Conservation (phyloP, 2,797 vertebrate species). For the Ctenopoma multispine region DNA sequence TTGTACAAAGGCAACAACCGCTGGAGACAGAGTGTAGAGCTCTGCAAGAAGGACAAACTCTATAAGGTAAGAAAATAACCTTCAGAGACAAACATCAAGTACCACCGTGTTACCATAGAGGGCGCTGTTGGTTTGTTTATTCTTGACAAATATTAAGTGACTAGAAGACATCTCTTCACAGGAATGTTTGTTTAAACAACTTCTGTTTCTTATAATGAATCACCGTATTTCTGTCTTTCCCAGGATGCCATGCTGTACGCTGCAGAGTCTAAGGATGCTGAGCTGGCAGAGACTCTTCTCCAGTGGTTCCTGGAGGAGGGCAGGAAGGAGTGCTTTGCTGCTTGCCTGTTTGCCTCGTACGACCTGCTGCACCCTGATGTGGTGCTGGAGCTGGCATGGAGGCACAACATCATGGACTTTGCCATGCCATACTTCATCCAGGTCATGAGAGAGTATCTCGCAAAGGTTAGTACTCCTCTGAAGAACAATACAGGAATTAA, state of each 20-base stretch:
- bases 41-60: constrained; percentile 93
- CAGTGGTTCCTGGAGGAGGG: constrained; percentile 94
- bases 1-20: constrained; percentile 93
- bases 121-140: constrained; percentile 32
- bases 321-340: constrained; percentile 90
- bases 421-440: constrained; percentile 96
- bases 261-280: constrained; percentile 90
- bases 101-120: constrained; percentile 29
- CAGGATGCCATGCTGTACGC: constrained; percentile 94
- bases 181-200: neutral
- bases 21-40: constrained; percentile 94
- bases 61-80: constrained; percentile 82
- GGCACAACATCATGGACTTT: constrained; percentile 90
- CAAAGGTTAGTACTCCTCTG: constrained; percentile 84
- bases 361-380: constrained; percentile 91
- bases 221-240: neutral
- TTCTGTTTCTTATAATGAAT: neutral
- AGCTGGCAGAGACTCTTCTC: constrained; percentile 89
- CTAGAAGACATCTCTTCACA: neutral
- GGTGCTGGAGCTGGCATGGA: constrained; percentile 93
- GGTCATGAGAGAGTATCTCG: constrained; percentile 92
- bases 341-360: constrained; percentile 91
- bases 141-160: neutral
- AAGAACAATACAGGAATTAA: neutral
- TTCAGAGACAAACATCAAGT: neutral